Base-by-base conservation (phyloP, 2,113 vertebrate species). In the Clupea harengus region DNA sequence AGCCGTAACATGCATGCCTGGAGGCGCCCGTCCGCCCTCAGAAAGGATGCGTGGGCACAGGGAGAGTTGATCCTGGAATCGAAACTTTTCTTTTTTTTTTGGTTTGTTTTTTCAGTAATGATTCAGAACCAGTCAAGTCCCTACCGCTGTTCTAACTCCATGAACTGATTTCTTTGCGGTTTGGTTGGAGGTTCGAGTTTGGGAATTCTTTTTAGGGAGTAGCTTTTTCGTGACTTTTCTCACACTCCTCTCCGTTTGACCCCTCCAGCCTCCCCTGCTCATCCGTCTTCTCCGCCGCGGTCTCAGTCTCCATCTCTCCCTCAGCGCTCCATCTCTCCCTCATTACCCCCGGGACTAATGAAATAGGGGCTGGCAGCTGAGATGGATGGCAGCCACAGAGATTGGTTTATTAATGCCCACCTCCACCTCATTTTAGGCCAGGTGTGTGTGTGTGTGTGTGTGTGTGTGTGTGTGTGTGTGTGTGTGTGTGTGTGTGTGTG, bases 281-380 rank as follows among this genome's bases (percentile, higher is more conserved):
- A 64, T 64, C 57, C 57, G n/a, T 64, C 57, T 64, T 13, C 32
- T 72, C 25, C 10, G n/a, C 25, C 10, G n/a, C 13, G 9, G 25
- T 25, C 64, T 72, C 64, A 0, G 25, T 72, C 64, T 72, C n/a
- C 32, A 1, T 72, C n/a, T 32, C 25, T 72, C 22, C 2, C 60
- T 67, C 8, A 8, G 6, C 22, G 7, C 64, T 28, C 25, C 49
- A 32, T 50, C 80, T 57, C 85, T 90, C 86, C 91, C 93, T 92
- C 89, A 88, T 93, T 72, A 87, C 92, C 90, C 88, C 81, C 92
- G 87, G 91, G 88, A 90, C 89, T 90, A 92, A 92, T 5, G 49
- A 89, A 90, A 85, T 87, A 83, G 86, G 88, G 84, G 86, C 88
- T 25, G 64, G 64, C 64, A 72, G 64, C 64, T 72, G 28, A 32